Evolutionary conservation across 2,797 vertebrate genomes (phyloP), one percentile per base, ranked within the genome.

Genomic region (Nasua narica): DNA sequence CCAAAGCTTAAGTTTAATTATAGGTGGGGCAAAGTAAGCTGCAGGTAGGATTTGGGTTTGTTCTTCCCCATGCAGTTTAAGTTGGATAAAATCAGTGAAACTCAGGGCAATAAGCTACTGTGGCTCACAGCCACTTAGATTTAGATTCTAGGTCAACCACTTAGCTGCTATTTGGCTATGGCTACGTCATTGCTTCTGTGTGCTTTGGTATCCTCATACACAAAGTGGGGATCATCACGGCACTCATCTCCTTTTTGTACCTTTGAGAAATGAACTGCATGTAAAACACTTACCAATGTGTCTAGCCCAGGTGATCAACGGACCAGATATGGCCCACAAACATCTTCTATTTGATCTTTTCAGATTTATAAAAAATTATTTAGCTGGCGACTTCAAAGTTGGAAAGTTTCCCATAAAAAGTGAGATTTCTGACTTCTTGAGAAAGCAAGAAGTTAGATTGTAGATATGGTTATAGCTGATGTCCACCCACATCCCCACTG

Each of bases 1-100:
- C 40, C 35, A 43, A 93, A 74, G 56, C n/a, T 81, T 86, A 27
- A 50, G 21, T 81, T 82, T 72, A 82, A 29, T 69, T 90, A 86
- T 60, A 48, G 37, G 4, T 54, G 29, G 50, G 29, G 50, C 7
- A 76, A 76, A 78, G 19, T 43, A 40, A 62, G 9, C 43, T 29
- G 18, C 16, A 62, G 70, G 46, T 4, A 13, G 50, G 8, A 25
- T 60, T 37, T 25, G 13, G 85, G 27, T 12, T 69, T 62, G 21
- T 40, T 29, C 6, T 6, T 21, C 18, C 50, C 8, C 0, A 0
- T 5, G 5, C 1, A 58, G 6, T 81, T 84, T 10, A 58, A n/a
- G 35, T 69, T 56, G 32, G 77, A 8, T 21, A 65, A 7, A 78
- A 52, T 43, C 27, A 77, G 69, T 48, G 48, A 78, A 72, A 32